Base-by-base conservation (phyloP, 2,888 invertebrate genomes). In the Drosophila imparisetae region DNA sequence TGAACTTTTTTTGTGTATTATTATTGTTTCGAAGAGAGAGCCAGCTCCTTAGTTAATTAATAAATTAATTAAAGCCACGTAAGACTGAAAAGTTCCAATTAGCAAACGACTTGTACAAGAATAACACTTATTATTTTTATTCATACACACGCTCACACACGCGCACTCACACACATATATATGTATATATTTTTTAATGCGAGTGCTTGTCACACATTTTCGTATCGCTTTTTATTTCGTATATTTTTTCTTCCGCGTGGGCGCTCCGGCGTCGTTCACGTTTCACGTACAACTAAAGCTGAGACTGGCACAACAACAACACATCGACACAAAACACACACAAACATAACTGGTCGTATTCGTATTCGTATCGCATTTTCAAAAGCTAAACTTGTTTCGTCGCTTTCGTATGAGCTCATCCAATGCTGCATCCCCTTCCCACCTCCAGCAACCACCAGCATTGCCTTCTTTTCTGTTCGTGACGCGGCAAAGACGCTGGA, bases 301-400 rank as follows among this genome's bases (percentile, higher is more conserved):
- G 81, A 74, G 81, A 63, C 78, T 67, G 67, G 58, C 72, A 69
- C 72, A 85, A 74, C 73, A 79, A 55, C 55, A 55, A 55, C 38
- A 54, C 81, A 66, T 24, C 34, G 75, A 49, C 64, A 66, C 70
- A 74, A 55, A n/a, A 29, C 60, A 49, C 34, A 49, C 11, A 38
- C 65, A 42, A 29, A n/a, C 48, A 30, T 30, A 52, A 30, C 45
- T 45, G 45, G 24, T 45, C 45, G 45, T 45, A 45, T 45, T 45
- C 45, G 62, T 53, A 64, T 53, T 66, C 62, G 74, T 80, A 66
- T 86, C 86, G 79, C 73, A 73, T 74, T 80, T 81, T 74, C 74
- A 81, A 86, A 86, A 80, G 89, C 85, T 84, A 84, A 85, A 85
- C 85, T 85, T 85, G 85, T 85, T 85, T 89, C 76, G 73, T 53